A percentile compares a stretch with the other conserved stretches of the same genome.
These are phyloP conservation scores for Malthinus seriepunctatus DNA, from an alignment of 2,888 invertebrate genomes.

Conservation along the genomic window DNA sequence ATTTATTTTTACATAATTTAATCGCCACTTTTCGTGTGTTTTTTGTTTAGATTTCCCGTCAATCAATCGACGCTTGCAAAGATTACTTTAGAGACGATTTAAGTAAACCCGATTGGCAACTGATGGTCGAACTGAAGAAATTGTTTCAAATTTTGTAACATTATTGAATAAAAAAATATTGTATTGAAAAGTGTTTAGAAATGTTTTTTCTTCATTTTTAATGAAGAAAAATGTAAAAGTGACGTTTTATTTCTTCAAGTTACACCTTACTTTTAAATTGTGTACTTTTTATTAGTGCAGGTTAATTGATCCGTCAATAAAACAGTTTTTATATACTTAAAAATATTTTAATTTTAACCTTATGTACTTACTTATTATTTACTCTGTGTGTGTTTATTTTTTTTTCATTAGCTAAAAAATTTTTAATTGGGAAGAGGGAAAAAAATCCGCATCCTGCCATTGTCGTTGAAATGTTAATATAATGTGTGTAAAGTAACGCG, in stretches of 20 bases:
- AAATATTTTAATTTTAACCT: neutral
- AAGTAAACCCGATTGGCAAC: constrained; percentile 95
- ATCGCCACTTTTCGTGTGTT: neutral
- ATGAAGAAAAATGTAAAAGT: too few relatives aligned
- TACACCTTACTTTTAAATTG: too few relatives aligned
- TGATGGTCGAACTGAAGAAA: constrained; percentile 98
- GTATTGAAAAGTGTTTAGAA: constrained; percentile 1
- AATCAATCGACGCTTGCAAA: constrained; percentile 99
- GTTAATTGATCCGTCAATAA: neutral
- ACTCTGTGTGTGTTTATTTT: neutral
- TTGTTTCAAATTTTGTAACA: constrained; percentile 90
- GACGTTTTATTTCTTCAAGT: too few relatives aligned
- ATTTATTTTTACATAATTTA: neutral
- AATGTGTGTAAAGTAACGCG: neutral
- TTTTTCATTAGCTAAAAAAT: neutral
- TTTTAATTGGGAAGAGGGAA: neutral
- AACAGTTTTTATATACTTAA: constrained; percentile 1
- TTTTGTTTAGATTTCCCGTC: constrained; percentile 85
- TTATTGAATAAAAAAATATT: too few relatives aligned
- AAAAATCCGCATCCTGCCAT: constrained; percentile 15
- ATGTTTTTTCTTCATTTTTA: neutral
- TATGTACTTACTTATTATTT: neutral
- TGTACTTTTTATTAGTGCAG: too few relatives aligned
- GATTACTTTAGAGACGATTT: constrained; percentile 98
- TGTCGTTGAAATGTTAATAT: neutral